Percentiles rank a stretch among this genome's conserved stretches.
Evolutionary conservation across 2,113 vertebrate genomes (phyloP).

Genomic region (Chauna torquata): DNA sequence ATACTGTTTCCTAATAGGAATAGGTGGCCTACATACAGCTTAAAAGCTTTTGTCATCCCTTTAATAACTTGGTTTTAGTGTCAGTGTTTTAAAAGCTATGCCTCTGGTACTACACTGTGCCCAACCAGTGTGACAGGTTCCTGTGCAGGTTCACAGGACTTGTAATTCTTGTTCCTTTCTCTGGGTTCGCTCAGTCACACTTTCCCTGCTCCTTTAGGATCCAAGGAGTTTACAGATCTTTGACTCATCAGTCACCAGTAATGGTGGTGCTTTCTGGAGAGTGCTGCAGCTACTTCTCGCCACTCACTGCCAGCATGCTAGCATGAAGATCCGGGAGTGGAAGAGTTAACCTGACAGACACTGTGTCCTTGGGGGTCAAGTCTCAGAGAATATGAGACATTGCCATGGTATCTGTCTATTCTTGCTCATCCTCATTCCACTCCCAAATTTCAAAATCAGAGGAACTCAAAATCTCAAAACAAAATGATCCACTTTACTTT

Average conservation of each 20-base stretch:
- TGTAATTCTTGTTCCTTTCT: not conserved
- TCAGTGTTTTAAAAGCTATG: not conserved
- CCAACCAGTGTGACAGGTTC: not conserved
- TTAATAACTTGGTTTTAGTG: not conserved
- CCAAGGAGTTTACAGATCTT: not conserved
- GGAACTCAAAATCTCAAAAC: not conserved
- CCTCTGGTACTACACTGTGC: not conserved
- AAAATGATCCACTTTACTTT: not conserved
- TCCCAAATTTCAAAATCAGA: not conserved
- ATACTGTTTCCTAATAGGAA: not conserved
- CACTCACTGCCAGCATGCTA: not conserved
- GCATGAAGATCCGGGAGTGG: not conserved
- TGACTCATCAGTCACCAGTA: not conserved
- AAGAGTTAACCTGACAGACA: not conserved
- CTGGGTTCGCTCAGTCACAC: not conserved
- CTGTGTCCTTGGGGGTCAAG: not conserved
- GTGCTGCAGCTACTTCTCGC: not conserved
- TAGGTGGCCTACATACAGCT: not conserved
- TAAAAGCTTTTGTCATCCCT: not conserved
- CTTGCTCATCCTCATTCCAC: constrained; percentile 25
- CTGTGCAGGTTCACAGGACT: not conserved
- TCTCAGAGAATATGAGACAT: not conserved
- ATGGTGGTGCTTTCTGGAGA: not conserved
- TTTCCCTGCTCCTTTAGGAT: not conserved
- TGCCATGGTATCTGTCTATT: not conserved